Conservation (phyloP, 1,140 invertebrate genomes). For the Melitaea cinxia region DNA sequence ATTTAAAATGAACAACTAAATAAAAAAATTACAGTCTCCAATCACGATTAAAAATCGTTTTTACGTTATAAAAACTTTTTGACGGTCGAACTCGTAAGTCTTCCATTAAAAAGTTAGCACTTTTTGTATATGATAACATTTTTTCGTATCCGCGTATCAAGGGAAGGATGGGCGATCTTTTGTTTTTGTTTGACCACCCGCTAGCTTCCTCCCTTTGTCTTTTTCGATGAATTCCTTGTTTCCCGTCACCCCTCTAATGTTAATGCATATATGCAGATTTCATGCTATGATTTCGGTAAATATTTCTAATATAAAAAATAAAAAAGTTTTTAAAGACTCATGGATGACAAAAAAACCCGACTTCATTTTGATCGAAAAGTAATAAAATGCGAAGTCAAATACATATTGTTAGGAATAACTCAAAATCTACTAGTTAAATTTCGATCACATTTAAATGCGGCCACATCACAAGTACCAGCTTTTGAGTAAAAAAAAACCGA, state of each 20-base stretch:
- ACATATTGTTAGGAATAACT: too few species aligned
- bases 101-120: conserved; percentile 45
- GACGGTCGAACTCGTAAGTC: conserved; percentile 44
- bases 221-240: conserved; percentile 67
- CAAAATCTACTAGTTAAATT: too few species aligned
- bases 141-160: conserved; percentile 57
- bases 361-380: too few species aligned
- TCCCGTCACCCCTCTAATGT: conserved; percentile 65
- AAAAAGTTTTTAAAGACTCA: too few species aligned
- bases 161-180: conserved; percentile 60
- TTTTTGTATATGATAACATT: conserved; percentile 54
- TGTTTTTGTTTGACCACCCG: conserved; percentile 68
- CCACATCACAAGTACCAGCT: too few species aligned
- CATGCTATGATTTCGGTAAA: conserved; percentile 32
- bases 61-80: conserved; percentile 4
- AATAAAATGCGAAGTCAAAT: too few species aligned
- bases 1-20: neutral
- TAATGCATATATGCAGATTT: conserved; percentile 62
- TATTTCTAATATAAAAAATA: too few species aligned
- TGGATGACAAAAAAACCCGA: too few species aligned
- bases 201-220: conserved; percentile 75
- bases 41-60: neutral
- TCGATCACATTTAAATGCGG: too few species aligned
- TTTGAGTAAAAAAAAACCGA: too few species aligned
- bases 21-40: neutral